Conservation (phyloP, 1,140 invertebrate species). For the Drusus annulatus region DNA sequence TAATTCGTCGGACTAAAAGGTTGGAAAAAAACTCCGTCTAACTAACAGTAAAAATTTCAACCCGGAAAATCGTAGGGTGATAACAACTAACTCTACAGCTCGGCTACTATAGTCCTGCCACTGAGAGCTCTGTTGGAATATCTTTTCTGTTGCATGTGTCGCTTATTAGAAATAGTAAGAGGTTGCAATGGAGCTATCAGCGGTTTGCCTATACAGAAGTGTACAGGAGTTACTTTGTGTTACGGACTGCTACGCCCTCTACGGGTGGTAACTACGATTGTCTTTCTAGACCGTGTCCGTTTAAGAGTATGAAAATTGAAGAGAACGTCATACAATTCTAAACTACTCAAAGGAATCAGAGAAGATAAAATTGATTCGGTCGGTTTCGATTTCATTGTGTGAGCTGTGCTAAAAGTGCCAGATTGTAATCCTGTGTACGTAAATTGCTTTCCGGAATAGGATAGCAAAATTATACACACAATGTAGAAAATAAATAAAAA, state of each 20-base stretch:
- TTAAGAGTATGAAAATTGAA: too few relatives aligned
- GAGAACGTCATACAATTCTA: too few relatives aligned
- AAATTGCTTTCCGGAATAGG: neutral
- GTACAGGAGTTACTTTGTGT: too few relatives aligned
- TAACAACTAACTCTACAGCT: neutral
- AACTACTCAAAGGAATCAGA: neutral
- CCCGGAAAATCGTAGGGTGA: neutral
- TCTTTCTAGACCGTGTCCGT: too few relatives aligned
- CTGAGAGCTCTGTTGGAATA: neutral
- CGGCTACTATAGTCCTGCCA: neutral
- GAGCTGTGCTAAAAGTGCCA: neutral
- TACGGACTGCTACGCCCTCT: too few relatives aligned
- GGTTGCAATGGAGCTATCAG: too few relatives aligned
- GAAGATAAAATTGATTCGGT: constrained; percentile 7
- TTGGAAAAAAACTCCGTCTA: neutral
- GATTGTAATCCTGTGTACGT: neutral
- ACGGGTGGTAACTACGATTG: too few relatives aligned
- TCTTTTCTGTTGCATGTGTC: too few relatives aligned
- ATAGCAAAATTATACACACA: neutral
- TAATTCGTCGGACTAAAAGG: neutral
- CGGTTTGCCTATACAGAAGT: too few relatives aligned
- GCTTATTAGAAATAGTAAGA: too few relatives aligned
- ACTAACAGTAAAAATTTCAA: neutral
- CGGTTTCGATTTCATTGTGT: constrained; percentile 9
- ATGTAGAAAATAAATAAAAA: too few relatives aligned